A percentile compares a stretch with the other conserved stretches of the same genome.
Conservation (phyloP, 2,113 vertebrate species). For the Caloenas nicobarica region DNA sequence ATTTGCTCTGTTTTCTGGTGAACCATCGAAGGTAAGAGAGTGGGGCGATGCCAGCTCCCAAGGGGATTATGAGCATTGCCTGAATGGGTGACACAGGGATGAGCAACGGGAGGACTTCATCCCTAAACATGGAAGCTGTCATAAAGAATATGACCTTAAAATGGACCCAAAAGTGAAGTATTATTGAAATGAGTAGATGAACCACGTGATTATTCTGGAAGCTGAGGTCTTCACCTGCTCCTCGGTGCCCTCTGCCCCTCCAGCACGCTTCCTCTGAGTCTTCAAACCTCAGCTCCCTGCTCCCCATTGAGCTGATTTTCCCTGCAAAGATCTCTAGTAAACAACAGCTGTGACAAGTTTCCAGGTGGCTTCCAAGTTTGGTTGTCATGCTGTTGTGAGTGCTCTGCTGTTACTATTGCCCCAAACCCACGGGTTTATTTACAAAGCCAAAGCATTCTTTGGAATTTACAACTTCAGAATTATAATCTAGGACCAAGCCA, state of each 20-base stretch:
- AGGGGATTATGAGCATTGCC: fast-evolving
- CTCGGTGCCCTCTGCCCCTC: background rate
- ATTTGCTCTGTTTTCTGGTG: background rate
- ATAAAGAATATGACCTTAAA: background rate
- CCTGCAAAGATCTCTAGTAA: slow-evolving; percentile 1
- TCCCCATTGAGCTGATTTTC: background rate
- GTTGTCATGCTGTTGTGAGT: fast-evolving
- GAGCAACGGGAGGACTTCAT: background rate
- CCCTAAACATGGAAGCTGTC: background rate
- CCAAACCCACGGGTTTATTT: slow-evolving; percentile 25
- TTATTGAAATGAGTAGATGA: background rate
- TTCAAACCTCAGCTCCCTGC: background rate
- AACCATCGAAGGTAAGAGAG: background rate
- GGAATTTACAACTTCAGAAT: background rate
- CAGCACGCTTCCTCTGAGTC: fast-evolving
- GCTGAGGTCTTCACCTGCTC: background rate
- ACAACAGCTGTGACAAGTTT: slow-evolving; percentile 37
- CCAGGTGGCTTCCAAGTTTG: slow-evolving; percentile 15
- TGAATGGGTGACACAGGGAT: background rate
- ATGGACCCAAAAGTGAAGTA: background rate
- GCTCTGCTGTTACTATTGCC: slow-evolving; percentile 2
- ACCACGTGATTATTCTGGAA: background rate
- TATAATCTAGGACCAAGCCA: background rate
- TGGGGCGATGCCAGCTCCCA: background rate
- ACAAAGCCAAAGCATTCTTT: background rate